A percentile compares a stretch with the other conserved stretches of the same genome.
These are phyloP conservation scores for Panagrolaimus sp. DNA, from an alignment of 1,140 invertebrate genomes.

Conservation along the genomic window DNA sequence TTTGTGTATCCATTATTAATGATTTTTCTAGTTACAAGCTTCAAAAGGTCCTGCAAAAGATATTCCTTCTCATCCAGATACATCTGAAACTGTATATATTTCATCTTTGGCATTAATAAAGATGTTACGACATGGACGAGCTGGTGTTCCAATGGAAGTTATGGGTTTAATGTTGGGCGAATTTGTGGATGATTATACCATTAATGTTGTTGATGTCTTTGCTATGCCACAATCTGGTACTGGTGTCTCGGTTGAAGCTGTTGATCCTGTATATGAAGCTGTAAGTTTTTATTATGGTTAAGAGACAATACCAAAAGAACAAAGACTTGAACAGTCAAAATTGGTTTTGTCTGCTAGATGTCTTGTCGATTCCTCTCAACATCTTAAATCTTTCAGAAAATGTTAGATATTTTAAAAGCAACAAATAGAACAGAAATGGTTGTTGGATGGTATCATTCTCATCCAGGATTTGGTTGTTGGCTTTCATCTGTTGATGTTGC, in stretches of 20 bases:
- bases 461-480: slow-evolving; percentile 99
- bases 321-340: too few relatives aligned
- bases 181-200: slow-evolving; percentile 99
- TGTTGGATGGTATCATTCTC: slow-evolving; percentile 98
- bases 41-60: not conserved
- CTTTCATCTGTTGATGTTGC: slow-evolving; percentile 93
- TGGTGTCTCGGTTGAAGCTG: slow-evolving; percentile 95
- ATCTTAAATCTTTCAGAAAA: too few relatives aligned
- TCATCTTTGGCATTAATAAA: slow-evolving; percentile 40
- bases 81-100: slow-evolving; percentile 33
- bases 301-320: too few relatives aligned
- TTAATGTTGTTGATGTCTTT: slow-evolving; percentile 97
- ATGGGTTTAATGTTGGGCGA: slow-evolving; percentile 99
- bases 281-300: too few relatives aligned
- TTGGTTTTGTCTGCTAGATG: too few relatives aligned
- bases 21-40: too few relatives aligned
- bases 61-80: slow-evolving; percentile 12
- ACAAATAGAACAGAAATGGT: slow-evolving; percentile 96
- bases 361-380: too few relatives aligned
- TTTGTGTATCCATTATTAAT: too few relatives aligned
- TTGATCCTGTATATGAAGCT: slow-evolving; percentile 99
- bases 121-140: slow-evolving; percentile 96
- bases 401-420: slow-evolving; percentile 98
- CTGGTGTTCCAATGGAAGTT: slow-evolving; percentile 97
- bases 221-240: slow-evolving; percentile 97